Conservation (phyloP, 1,140 invertebrate species). For the Akabosia matsudoensis region DNA sequence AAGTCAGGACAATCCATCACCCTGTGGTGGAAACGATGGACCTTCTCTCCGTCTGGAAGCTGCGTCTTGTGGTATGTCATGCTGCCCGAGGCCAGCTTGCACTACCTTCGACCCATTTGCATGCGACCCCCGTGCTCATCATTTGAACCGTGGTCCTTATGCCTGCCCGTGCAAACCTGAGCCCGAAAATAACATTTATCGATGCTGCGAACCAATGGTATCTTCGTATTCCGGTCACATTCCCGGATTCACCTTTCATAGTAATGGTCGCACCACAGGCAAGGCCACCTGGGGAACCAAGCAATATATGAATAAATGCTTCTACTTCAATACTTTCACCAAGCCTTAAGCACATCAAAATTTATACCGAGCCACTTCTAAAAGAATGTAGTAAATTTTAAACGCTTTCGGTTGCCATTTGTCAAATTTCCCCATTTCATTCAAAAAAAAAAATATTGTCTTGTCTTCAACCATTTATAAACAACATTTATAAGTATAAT, state of each 20-base stretch:
- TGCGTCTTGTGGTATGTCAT: not conserved
- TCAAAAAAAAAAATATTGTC: too few species aligned
- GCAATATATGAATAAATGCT: constrained; percentile 44
- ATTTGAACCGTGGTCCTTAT: constrained; percentile 41
- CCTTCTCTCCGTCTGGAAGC: not conserved
- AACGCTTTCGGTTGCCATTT: too few species aligned
- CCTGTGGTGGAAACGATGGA: too few species aligned
- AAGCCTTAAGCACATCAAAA: not conserved
- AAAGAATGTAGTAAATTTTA: too few species aligned
- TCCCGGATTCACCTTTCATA: constrained; percentile 45
- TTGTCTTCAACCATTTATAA: too few species aligned
- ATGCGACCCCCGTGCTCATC: constrained; percentile 37
- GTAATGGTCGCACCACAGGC: constrained; percentile 32
- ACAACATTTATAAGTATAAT: too few species aligned
- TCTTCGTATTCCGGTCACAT: constrained; percentile 43
- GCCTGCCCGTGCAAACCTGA: constrained; percentile 37
- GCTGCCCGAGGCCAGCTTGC: constrained; percentile 26
- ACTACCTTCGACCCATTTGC: constrained; percentile 23
- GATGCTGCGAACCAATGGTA: constrained; percentile 41
- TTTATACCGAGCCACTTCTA: not conserved
- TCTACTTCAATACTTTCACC: constrained; percentile 42
- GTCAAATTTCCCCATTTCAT: too few species aligned
- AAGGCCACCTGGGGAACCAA: constrained; percentile 43
- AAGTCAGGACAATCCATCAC: not conserved
- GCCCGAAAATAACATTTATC: constrained; percentile 38